A percentile compares a stretch with the other conserved stretches of the same genome.
Evolutionary conservation across 1,140 invertebrate genomes (phyloP).

Genomic region (Lanistes nyassanus): DNA sequence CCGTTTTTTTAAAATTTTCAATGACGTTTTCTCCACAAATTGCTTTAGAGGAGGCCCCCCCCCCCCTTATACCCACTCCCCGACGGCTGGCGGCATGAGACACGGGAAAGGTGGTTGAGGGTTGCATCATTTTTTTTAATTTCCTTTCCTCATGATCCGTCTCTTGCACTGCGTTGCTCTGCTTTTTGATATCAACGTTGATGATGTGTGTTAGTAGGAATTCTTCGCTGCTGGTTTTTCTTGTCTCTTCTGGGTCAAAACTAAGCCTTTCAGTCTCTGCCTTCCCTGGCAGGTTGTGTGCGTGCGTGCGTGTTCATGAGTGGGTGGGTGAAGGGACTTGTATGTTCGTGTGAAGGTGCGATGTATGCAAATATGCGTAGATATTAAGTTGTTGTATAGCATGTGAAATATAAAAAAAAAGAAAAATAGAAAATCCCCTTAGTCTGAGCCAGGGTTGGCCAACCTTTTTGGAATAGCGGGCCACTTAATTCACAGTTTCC

Average conservation of each 20-base stretch:
- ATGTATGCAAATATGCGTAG: not conserved
- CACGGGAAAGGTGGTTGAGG: not conserved
- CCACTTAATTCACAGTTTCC: no score
- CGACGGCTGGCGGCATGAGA: not conserved
- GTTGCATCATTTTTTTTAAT: not conserved
- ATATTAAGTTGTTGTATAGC: not conserved
- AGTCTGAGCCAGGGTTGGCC: not conserved
- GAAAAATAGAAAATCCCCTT: not conserved
- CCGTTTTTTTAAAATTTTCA: no score
- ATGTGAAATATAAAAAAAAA: not conserved
- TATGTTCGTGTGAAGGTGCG: constrained; percentile 6
- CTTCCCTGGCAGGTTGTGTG: not conserved
- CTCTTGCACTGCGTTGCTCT: constrained; percentile 5
- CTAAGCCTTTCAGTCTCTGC: not conserved
- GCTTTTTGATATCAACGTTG: not conserved
- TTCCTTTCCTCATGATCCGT: not conserved
- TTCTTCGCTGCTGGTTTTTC: not conserved
- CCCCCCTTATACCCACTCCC: no score
- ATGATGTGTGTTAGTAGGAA: not conserved
- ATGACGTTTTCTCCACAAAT: no score
- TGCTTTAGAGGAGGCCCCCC: no score
- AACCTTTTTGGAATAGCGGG: no score
- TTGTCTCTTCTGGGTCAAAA: not conserved
- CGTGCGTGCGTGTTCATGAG: not conserved
- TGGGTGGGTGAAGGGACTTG: constrained; percentile 7